These are phyloP conservation scores for Epizoanthus stellaris DNA, from an alignment of 92 coral and sea anemone genomes.

Conservation along the genomic window DNA sequence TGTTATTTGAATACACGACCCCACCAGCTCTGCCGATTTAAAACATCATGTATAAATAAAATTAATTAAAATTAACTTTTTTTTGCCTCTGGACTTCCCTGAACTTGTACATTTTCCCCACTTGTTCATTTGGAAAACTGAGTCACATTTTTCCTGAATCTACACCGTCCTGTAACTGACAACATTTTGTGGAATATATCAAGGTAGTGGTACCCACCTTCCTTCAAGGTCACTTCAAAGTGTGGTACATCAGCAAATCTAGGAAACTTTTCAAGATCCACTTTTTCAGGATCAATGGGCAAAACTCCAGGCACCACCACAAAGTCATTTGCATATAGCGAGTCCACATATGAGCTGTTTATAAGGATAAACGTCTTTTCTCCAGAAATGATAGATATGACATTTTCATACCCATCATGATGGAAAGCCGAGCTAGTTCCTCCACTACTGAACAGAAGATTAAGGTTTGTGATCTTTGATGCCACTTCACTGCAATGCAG, in stretches of 20 bases:
- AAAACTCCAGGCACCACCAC: slow-evolving; percentile 81
- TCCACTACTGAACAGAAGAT: slow-evolving; percentile 83
- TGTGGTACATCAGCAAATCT: slow-evolving; percentile 79
- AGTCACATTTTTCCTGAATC: too few relatives aligned
- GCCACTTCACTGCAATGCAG: slow-evolving; percentile 81
- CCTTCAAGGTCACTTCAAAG: slow-evolving; percentile 73
- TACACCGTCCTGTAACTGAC: too few relatives aligned
- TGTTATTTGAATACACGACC: too few relatives aligned
- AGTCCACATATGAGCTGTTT: slow-evolving; percentile 71
- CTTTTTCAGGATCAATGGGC: slow-evolving; percentile 78
- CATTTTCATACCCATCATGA: slow-evolving; percentile 96
- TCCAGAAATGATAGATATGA: slow-evolving; percentile 83
- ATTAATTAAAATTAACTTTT: too few relatives aligned
- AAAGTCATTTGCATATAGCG: slow-evolving; percentile 83
- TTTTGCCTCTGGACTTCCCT: too few relatives aligned
- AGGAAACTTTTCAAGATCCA: slow-evolving; percentile 76
- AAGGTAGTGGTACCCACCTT: slow-evolving; percentile 60
- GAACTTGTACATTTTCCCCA: too few relatives aligned
- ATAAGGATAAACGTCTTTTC: slow-evolving; percentile 76
- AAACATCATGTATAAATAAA: too few relatives aligned
- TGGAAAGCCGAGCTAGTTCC: slow-evolving; percentile 89
- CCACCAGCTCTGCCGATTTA: too few relatives aligned
- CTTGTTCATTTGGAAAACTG: too few relatives aligned
- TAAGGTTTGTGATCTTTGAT: slow-evolving; percentile 66
- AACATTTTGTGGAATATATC: too few relatives aligned